Percentiles rank a stretch among this genome's conserved stretches.
Evolutionary conservation across 2,797 vertebrate species (phyloP).

Genomic region (Pyrocephalus nanus): DNA sequence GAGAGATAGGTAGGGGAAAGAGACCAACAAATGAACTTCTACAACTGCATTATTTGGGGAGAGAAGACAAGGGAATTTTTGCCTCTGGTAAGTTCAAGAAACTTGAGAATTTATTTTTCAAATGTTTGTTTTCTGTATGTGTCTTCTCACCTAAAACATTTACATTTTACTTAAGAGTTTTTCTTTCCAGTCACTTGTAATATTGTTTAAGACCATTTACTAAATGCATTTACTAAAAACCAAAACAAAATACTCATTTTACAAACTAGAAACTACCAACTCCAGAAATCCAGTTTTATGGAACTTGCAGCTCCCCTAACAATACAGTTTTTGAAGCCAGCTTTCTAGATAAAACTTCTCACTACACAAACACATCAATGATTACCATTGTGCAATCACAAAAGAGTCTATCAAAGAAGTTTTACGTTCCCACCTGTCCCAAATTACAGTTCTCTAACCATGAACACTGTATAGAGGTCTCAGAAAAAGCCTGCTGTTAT

Average conservation of each 20-base stretch:
- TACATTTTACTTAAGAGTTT: neutral
- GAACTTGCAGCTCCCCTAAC: neutral
- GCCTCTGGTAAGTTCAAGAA: neutral
- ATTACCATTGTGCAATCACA: neutral
- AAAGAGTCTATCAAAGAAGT: neutral
- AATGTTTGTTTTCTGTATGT: neutral
- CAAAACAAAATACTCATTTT: neutral
- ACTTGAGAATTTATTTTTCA: neutral
- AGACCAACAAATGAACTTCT: neutral
- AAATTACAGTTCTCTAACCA: neutral
- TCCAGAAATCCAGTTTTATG: neutral
- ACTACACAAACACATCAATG: neutral
- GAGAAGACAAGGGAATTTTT: neutral
- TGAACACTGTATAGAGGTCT: neutral
- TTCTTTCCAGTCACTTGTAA: neutral
- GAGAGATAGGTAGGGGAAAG: accelerated
- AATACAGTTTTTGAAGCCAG: neutral
- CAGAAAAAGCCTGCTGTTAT: neutral
- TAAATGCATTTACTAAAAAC: neutral
- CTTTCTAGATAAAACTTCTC: neutral
- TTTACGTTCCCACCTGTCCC: neutral
- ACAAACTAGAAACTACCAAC: neutral
- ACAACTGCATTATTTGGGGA: neutral
- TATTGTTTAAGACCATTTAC: neutral
- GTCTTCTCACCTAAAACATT: neutral